Base-by-base conservation (phyloP, 2,888 invertebrate species). In the Nineta flava region DNA sequence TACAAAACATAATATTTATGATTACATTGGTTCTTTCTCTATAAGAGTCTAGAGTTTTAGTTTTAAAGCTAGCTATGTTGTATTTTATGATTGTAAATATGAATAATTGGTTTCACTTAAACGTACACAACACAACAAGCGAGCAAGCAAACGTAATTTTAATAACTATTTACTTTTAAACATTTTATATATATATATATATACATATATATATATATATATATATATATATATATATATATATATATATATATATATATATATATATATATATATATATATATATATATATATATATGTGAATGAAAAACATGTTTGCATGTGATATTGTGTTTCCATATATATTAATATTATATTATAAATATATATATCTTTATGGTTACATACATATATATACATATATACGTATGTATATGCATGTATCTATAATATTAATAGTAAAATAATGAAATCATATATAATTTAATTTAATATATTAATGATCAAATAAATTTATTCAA, bases 231-330 rank as follows among this genome's bases (percentile, higher is more conserved):
- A 13, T 12, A 9, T 32, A 34, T 15, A 15, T 34, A 47, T n/a
- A 47, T 13, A 47, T 2, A 13, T n/a, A 4, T 7, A 35, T 34
- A 32, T 3, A 16, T 47, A 47, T 12, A 34, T 34, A 34, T n/a
- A 5, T 47, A 47, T n/a, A 32, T 34, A 47, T n/a, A 13, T 47
- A 34, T 47, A 15, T 31, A 15, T n/a, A 46, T 31, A 10, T 32
- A 32, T 32, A 10, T 32, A 32, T 32, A 32, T 32, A 10, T 32
- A 32, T 32, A 32, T 32, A 32, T 32, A 32, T 32, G 10, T 15
- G 32, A 9, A 47, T 5, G 13, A n/a, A 38, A n/a, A 15, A 38
- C 35, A 47, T 17, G 32, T 38, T 35, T n/a, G 32, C 15, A 19
- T 38, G n/a, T 17, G 16, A 35, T 35, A 15, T 9, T 16, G 17